A percentile compares a stretch with the other conserved stretches of the same genome.
These are phyloP conservation scores for Beroe ovata DNA, from an alignment of 37 sponge, comb jelly and placozoan genomes.

Conservation along the genomic window DNA sequence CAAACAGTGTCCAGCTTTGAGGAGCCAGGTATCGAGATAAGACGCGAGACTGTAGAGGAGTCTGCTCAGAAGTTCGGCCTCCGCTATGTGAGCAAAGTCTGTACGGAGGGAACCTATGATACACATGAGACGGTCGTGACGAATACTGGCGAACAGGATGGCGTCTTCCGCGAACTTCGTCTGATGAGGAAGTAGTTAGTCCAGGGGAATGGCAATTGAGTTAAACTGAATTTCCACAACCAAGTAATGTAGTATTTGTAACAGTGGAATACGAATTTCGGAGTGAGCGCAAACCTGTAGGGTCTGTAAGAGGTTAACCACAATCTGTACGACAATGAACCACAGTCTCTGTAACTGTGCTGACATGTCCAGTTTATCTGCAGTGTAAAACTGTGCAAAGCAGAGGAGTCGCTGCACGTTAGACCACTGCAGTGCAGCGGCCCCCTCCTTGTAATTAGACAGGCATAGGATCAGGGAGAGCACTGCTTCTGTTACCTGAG, in stretches of 20 bases:
- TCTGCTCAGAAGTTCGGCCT: constrained; percentile 46
- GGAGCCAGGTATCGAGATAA: constrained; percentile 61
- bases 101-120: constrained; percentile 42
- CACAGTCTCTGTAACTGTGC: constrained; percentile 43
- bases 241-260: too few relatives aligned
- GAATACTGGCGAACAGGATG: constrained; percentile 61
- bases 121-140: constrained; percentile 60
- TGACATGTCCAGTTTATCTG: constrained; percentile 15
- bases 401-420: constrained; percentile 50
- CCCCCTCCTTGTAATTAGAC: constrained; percentile 59
- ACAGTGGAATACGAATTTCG: too few relatives aligned
- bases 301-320: constrained; percentile 36
- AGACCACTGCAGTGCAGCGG: constrained; percentile 32
- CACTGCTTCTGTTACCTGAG: constrained; percentile 33
- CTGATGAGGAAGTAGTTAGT: not conserved
- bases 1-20: constrained; percentile 39
- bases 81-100: constrained; percentile 22
- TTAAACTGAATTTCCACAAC: too few relatives aligned
- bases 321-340: constrained; percentile 63
- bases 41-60: constrained; percentile 24
- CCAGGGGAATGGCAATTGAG: too few relatives aligned
- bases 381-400: constrained; percentile 58
- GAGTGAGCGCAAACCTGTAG: too few relatives aligned
- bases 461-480: constrained; percentile 51
- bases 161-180: constrained; percentile 58